Base-by-base conservation (phyloP, 1,140 invertebrate genomes). In the Wasmannia auropunctata region DNA sequence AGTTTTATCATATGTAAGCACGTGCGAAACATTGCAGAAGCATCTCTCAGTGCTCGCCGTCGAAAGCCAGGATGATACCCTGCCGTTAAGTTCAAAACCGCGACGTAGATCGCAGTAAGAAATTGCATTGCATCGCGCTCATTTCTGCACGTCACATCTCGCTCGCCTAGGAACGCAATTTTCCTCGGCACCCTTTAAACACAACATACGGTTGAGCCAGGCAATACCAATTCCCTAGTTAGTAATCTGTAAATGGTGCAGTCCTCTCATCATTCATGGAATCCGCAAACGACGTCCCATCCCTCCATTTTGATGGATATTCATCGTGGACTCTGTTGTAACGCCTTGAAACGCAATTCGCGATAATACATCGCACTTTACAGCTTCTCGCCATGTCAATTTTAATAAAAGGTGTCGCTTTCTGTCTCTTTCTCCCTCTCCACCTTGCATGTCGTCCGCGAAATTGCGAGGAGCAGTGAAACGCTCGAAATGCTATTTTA, bases 401-500 rank as follows among this genome's bases (percentile, higher is more conserved):
- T 72, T 81, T 81, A 69, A 81, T 72, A 72, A 81, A 70, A 43
- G 37, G 7, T 72, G 19, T 11, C 11, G 19, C 6, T 51, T 10
- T 25, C 10, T 22, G n/a, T n/a, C n/a, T 58, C 22, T 43, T 8
- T 40, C 8, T 58, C 22, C 6, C 0, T n/a, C 16, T 40, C 14
- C 46, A 25, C n/a, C 8, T 80, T 19, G 0, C 46, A 25, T 70
- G 10, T 70, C 11, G 4, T 14, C 7, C 49, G 37, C n/a, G 6
- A 43, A 72, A 58, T 83, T 72, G 28, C 67, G 3, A 19, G 56
- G 34, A 40, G n/a, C 77, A 4, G 51, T 16, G 28, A 40, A 83
- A 83, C 25, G 79, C 37, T 40, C 43, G 51, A 72, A 74, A 83
- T 83, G 67, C 67, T 83, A 58, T 81, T 81, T 81, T 81, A 81